Conservation (phyloP, 2,797 vertebrate genomes). For the Gymnothorax javanicus region DNA sequence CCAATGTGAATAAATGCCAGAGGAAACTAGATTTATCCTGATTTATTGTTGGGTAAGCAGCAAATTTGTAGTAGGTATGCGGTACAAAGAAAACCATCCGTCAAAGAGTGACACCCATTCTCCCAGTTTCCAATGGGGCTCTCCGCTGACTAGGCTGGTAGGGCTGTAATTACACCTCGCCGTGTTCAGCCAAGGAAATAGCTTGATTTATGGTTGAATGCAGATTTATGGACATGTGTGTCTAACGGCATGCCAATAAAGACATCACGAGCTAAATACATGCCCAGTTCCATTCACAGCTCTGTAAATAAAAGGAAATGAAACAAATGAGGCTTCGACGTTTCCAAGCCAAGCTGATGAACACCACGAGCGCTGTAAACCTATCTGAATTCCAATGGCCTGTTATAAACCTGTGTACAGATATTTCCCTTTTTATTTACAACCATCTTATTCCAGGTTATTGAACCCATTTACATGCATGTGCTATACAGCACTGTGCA, state of each 20-base stretch:
- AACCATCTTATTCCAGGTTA: not conserved
- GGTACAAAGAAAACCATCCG: conserved; percentile 54
- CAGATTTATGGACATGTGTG: conserved; percentile 21
- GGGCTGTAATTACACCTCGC: conserved; percentile 1
- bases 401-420: not conserved
- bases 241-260: conserved; percentile 19
- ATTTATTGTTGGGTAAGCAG: conserved; percentile 62
- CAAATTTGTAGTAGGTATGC: conserved; percentile 53
- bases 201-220: conserved; percentile 21
- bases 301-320: conserved; percentile 13
- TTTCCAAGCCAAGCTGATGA: not conserved
- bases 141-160: not conserved
- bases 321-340: not conserved
- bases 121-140: not conserved
- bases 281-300: conserved; percentile 19
- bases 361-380: not conserved
- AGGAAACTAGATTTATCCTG: conserved; percentile 58
- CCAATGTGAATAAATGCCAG: conserved; percentile 61
- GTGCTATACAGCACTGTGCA: not conserved
- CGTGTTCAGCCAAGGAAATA: not conserved
- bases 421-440: not conserved
- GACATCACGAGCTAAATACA: conserved; percentile 4
- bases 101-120: conserved; percentile 1
- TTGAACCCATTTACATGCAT: not conserved
- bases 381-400: not conserved